A percentile compares a stretch with the other conserved stretches of the same genome.
Conservation (phyloP, 2,888 invertebrate genomes). For the Ommatoiulus sabulosus region DNA sequence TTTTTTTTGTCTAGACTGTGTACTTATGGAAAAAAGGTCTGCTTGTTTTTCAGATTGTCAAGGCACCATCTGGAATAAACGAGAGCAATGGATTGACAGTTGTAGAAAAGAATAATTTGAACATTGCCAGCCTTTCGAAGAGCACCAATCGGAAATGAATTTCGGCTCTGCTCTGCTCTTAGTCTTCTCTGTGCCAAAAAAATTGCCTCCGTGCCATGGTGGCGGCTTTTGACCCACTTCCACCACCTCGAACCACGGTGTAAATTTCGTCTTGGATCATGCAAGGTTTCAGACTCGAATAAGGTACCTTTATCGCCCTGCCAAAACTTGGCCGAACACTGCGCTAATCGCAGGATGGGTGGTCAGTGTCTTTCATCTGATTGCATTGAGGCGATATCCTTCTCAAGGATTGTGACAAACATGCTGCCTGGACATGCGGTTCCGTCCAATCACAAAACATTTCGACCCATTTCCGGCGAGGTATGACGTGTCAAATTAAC, state of each 20-base stretch:
- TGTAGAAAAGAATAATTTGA: not conserved
- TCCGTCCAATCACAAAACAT: not conserved
- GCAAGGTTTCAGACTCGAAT: not conserved
- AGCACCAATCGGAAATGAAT: slow-evolving; percentile 38
- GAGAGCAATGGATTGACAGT: slow-evolving; percentile 18
- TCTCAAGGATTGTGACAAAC: not conserved
- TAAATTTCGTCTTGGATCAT: not conserved
- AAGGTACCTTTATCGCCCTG: not conserved
- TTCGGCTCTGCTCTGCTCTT: not conserved
- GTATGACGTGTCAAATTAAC: not conserved
- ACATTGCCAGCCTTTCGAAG: slow-evolving; percentile 37
- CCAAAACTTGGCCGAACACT: not conserved
- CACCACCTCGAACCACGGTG: not conserved
- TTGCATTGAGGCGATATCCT: not conserved
- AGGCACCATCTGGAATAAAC: slow-evolving; percentile 49
- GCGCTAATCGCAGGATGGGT: not conserved
- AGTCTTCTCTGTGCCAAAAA: slow-evolving; percentile 42
- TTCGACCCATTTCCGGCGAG: not conserved
- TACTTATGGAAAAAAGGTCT: not conserved
- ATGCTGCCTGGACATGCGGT: not conserved
- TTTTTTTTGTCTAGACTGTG: no score
- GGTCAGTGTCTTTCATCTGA: not conserved
- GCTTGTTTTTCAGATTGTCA: slow-evolving; percentile 31
- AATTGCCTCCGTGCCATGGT: not conserved
- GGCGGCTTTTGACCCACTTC: not conserved